Evolutionary conservation across 1,140 invertebrate genomes (phyloP).

Genomic region (Xylocopa sonorina): DNA sequence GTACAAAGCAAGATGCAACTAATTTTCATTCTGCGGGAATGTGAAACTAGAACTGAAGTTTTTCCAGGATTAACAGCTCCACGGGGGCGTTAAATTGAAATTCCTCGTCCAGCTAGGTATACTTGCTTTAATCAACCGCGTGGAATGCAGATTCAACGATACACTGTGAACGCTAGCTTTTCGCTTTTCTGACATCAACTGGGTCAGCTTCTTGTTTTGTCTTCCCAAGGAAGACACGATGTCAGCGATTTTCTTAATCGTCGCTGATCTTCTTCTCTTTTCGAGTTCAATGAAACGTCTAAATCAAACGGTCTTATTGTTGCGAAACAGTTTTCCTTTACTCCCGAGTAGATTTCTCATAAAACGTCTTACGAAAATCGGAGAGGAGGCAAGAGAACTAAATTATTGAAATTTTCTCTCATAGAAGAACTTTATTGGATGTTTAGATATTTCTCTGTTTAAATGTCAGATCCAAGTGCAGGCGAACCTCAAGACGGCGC

Average conservation of each 20-base stretch:
- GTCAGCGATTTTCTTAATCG: slow-evolving; percentile 30
- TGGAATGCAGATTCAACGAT: slow-evolving; percentile 14
- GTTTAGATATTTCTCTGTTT: background rate
- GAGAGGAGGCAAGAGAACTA: too few species aligned
- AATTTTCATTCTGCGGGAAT: background rate
- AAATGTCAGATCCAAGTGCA: background rate
- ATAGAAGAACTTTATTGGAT: background rate
- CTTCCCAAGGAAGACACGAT: background rate
- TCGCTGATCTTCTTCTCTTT: background rate
- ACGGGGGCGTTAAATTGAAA: background rate
- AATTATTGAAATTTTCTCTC: background rate
- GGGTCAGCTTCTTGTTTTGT: slow-evolving; percentile 28
- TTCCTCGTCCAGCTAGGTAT: background rate
- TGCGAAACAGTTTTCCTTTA: background rate
- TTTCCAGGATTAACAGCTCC: slow-evolving; percentile 3
- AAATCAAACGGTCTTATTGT: too few species aligned
- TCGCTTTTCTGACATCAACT: slow-evolving; percentile 29
- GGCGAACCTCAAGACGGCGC: background rate
- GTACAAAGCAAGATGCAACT: background rate
- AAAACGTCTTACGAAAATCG: background rate
- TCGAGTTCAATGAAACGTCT: background rate
- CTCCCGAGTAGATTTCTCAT: background rate
- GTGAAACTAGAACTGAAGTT: background rate
- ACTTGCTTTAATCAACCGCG: slow-evolving; percentile 10
- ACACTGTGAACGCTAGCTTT: background rate